Evolutionary conservation across 2,888 invertebrate genomes (phyloP).

Genomic region (Himalopsyche japonica): DNA sequence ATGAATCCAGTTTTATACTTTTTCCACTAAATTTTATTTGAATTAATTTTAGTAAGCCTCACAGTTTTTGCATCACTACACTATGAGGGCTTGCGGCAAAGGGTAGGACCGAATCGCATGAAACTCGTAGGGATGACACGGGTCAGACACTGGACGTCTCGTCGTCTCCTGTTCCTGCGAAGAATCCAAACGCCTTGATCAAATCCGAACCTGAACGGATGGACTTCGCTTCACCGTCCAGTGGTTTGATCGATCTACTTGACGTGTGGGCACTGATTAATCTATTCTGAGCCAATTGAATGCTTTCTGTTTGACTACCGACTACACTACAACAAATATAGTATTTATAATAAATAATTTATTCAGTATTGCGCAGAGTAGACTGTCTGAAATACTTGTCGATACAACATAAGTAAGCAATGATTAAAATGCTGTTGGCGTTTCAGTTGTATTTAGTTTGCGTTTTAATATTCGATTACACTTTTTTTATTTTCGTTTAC

Average conservation of each 20-base stretch:
- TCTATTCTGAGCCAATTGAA: background rate
- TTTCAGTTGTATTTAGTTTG: too few species aligned
- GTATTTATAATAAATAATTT: background rate
- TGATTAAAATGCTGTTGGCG: too few species aligned
- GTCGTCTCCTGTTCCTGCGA: conserved; percentile 11
- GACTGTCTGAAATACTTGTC: too few species aligned
- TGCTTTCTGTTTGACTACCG: background rate
- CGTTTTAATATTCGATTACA: too few species aligned
- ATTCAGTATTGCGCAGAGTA: too few species aligned
- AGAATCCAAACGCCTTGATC: conserved; percentile 10
- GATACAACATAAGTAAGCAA: too few species aligned
- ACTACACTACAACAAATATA: background rate
- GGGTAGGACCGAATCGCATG: background rate
- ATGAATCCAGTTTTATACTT: too few species aligned
- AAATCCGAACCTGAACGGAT: conserved; percentile 3
- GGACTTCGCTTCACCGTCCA: background rate
- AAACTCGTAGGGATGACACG: conserved; percentile 28
- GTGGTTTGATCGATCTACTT: background rate
- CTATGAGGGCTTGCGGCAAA: background rate
- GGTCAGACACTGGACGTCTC: conserved; percentile 33
- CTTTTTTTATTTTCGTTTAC: too few species aligned
- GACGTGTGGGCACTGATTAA: conserved; percentile 1
- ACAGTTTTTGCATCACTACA: background rate
- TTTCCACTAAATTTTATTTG: too few species aligned
- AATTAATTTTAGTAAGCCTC: background rate